Percentiles rank a stretch among this genome's conserved stretches.
phyloP scores from a whole-genome alignment of 2,888 invertebrate genomes.

The Nomada lathburiana region DNA sequence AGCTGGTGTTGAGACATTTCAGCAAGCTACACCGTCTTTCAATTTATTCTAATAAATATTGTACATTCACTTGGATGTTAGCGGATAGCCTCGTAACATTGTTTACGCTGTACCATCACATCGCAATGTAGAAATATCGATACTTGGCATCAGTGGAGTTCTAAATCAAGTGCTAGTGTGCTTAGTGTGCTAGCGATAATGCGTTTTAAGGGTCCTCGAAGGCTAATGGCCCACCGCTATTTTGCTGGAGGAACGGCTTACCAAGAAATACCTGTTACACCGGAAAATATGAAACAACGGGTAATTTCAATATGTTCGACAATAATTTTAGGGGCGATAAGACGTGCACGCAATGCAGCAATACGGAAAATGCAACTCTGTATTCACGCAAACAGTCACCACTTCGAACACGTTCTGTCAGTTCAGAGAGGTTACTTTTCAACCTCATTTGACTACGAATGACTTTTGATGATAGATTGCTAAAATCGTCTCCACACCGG shows the following conservation, averaged over 20 bases:
- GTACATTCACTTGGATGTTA: too few relatives aligned
- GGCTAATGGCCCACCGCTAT: too few relatives aligned
- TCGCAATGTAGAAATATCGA: too few relatives aligned
- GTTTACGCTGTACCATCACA: too few relatives aligned
- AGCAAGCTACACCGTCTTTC: too few relatives aligned
- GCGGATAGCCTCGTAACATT: too few relatives aligned
- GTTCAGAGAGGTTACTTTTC: neutral
- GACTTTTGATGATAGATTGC: neutral
- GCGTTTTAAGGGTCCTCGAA: too few relatives aligned
- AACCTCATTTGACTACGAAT: neutral
- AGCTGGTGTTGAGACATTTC: too few relatives aligned
- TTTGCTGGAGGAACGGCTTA: neutral
- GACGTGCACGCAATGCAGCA: neutral
- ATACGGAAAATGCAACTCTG: constrained; percentile 22
- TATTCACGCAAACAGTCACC: constrained; percentile 12
- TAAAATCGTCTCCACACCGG: neutral
- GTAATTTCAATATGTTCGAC: constrained; percentile 17
- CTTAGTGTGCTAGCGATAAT: too few relatives aligned
- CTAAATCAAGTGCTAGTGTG: too few relatives aligned
- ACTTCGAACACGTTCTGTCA: neutral
- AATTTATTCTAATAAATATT: too few relatives aligned
- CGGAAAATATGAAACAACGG: constrained; percentile 24
- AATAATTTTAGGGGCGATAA: neutral
- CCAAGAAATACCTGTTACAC: constrained; percentile 18
- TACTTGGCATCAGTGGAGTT: too few relatives aligned